Percentiles rank a stretch among this genome's conserved stretches.
These are phyloP conservation scores for Drosophila littoralis DNA, from an alignment of 1,140 invertebrate genomes.

Conservation along the genomic window DNA sequence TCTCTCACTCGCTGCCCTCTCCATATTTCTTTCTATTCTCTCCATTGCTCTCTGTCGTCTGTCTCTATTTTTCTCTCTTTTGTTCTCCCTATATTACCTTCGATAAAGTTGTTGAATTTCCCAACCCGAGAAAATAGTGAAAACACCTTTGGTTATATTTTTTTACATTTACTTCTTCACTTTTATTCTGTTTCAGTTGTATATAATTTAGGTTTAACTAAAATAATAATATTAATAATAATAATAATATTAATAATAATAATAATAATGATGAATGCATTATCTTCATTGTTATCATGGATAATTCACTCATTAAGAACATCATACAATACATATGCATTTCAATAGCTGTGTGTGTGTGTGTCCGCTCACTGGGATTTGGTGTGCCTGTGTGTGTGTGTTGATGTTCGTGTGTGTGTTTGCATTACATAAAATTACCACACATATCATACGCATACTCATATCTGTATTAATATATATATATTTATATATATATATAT, in stretches of 20 bases:
- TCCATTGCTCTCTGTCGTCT: too few relatives aligned
- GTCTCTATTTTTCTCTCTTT: too few relatives aligned
- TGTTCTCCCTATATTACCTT: too few relatives aligned
- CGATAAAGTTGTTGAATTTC: not conserved
- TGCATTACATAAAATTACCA: constrained; percentile 63
- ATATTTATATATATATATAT: constrained; percentile 5
- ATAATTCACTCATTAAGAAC: constrained; percentile 69
- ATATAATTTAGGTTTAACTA: constrained; percentile 72
- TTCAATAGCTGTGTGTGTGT: constrained; percentile 40
- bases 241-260: constrained; percentile 36
- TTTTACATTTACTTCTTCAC: constrained; percentile 53
- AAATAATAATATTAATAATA: constrained; percentile 61
- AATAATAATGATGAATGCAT: constrained; percentile 14
- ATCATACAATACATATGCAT: constrained; percentile 66
- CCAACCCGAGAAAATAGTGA: constrained; percentile 12
- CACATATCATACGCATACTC: constrained; percentile 23
- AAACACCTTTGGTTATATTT: constrained; percentile 18
- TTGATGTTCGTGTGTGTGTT: constrained; percentile 32
- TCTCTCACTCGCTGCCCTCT: too few relatives aligned
- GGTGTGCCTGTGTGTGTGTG: constrained; percentile 35
- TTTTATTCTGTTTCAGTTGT: constrained; percentile 52
- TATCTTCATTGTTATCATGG: constrained; percentile 43
- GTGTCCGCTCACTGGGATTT: constrained; percentile 40
- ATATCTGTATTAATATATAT: constrained; percentile 4
- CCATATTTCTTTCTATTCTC: too few relatives aligned